phyloP scores from a whole-genome alignment of 92 coral and sea anemone genomes.

The Scolanthus callimorphus region DNA sequence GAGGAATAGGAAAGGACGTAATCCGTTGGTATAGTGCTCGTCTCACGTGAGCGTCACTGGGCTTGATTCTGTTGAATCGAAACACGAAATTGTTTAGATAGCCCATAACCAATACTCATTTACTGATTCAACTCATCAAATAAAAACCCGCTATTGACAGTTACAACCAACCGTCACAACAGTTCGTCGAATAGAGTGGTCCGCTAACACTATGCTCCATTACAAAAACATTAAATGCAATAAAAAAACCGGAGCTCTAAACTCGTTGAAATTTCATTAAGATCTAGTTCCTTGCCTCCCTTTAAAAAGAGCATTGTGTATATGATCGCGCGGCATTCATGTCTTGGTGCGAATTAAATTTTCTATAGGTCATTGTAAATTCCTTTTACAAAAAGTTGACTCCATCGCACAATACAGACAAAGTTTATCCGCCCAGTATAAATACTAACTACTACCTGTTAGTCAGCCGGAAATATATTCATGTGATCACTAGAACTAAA shows the following conservation, averaged over 20 bases:
- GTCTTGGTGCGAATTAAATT: neutral
- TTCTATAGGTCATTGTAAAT: neutral
- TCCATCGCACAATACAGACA: conserved; percentile 1
- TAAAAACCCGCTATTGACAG: conserved; percentile 12
- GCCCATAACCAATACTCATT: conserved; percentile 52
- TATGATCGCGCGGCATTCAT: neutral
- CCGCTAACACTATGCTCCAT: neutral
- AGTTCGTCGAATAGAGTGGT: neutral
- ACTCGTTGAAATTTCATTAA: conserved; percentile 1
- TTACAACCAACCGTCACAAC: neutral
- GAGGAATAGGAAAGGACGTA: too few species aligned
- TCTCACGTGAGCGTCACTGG: conserved; percentile 44
- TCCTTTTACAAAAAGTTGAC: conserved; percentile 3
- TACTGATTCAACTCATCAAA: conserved; percentile 22
- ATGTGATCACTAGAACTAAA: conserved; percentile 55
- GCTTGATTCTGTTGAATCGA: conserved; percentile 23
- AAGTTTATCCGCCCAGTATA: conserved; percentile 9
- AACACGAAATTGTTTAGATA: conserved; percentile 43
- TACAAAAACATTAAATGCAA: neutral
- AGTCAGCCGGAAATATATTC: conserved; percentile 67
- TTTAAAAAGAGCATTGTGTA: neutral
- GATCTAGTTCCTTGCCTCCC: neutral
- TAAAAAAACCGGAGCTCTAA: neutral
- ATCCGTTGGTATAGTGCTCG: too few species aligned
- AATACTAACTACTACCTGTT: conserved; percentile 63